Conservation (phyloP, 2,113 vertebrate genomes). For the Ranitomeya variabilis region DNA sequence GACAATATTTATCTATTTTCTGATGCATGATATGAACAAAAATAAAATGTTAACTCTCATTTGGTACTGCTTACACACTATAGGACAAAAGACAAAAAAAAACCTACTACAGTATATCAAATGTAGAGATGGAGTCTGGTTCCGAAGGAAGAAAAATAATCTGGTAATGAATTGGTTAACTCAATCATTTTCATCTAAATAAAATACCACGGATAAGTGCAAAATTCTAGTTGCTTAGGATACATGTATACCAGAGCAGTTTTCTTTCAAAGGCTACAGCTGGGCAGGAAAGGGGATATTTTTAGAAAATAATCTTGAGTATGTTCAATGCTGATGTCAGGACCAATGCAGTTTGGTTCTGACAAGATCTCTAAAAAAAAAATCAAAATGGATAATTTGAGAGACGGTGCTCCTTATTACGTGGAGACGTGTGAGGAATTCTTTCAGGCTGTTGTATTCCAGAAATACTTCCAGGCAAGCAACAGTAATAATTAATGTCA, state of each 20-base stretch:
- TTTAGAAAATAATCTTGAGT: conserved; percentile 42
- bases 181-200: conserved; percentile 15
- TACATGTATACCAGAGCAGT: conserved; percentile 23
- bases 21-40: not conserved
- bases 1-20: not conserved
- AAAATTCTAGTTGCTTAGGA: conserved; percentile 27
- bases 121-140: not conserved
- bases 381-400: not conserved
- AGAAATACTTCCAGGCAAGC: conserved; percentile 13
- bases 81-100: not conserved
- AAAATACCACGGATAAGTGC: conserved; percentile 2
- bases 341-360: conserved; percentile 4
- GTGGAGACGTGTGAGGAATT: not conserved
- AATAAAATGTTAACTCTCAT: not conserved
- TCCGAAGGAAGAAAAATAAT: not conserved
- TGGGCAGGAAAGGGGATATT: conserved; percentile 28
- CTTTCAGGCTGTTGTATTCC: not conserved
- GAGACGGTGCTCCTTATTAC: not conserved
- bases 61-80: not conserved
- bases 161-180: not conserved
- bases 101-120: not conserved
- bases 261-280: conserved; percentile 44
- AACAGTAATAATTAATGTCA: conserved; percentile 24
- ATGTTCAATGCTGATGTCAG: conserved; percentile 37
- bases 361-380: conserved; percentile 31